These are phyloP conservation scores for Phyllotreta cruciferae DNA, from an alignment of 2,888 invertebrate species.

Conservation along the genomic window DNA sequence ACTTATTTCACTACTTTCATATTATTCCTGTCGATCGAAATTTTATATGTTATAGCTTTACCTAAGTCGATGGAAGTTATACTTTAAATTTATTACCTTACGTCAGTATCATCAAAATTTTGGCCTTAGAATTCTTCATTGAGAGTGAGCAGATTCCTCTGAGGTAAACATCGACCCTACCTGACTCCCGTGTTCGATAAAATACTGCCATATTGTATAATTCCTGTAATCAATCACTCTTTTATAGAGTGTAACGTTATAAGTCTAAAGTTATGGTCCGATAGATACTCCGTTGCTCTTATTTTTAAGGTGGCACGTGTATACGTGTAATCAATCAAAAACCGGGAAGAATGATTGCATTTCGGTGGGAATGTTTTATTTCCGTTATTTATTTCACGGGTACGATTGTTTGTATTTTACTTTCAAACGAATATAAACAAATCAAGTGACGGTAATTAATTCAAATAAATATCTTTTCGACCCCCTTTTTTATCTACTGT, in stretches of 20 bases:
- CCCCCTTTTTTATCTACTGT: too few relatives aligned
- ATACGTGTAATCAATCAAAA: conserved; percentile 26
- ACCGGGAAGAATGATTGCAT: not conserved
- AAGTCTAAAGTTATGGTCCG: conserved; percentile 34
- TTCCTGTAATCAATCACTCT: conserved; percentile 44
- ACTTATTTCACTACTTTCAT: too few relatives aligned
- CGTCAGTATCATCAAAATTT: conserved; percentile 23
- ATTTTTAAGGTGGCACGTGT: conserved; percentile 39
- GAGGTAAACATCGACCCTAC: conserved; percentile 31
- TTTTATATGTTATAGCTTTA: too few relatives aligned
- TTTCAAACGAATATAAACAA: too few relatives aligned
- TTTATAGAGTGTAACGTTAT: conserved; percentile 32
- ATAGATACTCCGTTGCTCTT: conserved; percentile 38
- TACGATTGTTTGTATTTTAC: too few relatives aligned
- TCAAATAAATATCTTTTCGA: too few relatives aligned
- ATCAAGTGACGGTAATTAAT: too few relatives aligned
- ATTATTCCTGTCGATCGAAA: too few relatives aligned
- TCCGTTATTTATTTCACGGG: too few relatives aligned
- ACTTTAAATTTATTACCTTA: conserved; percentile 20
- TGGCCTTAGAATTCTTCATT: conserved; percentile 14
- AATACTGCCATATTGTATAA: conserved; percentile 36
- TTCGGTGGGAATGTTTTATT: not conserved
- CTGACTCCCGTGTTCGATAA: conserved; percentile 28
- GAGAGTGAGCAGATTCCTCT: conserved; percentile 23
- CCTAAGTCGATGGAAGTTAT: conserved; percentile 10